A percentile compares a stretch with the other conserved stretches of the same genome.
phyloP scores from a whole-genome alignment of 2,888 invertebrate genomes.

The Disparrhopalites patrizii region DNA sequence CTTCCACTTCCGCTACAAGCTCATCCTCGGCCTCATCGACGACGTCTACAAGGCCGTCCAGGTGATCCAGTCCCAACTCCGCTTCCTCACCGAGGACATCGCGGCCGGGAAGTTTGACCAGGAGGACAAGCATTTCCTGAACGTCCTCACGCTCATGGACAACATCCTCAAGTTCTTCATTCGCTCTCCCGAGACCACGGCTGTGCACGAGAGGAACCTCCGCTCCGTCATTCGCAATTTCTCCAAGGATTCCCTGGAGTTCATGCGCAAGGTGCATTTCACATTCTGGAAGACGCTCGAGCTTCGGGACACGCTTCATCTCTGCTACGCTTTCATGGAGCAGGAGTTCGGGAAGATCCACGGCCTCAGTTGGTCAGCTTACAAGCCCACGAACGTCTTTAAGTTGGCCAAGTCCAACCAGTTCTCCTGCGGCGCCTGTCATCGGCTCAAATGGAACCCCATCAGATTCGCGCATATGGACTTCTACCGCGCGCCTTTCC shows the following conservation, averaged over 20 bases:
- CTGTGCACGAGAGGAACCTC: slow-evolving; percentile 2
- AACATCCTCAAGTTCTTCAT: neutral
- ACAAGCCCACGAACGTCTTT: neutral
- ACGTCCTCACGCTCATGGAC: neutral
- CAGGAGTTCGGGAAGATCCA: neutral
- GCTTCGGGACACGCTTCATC: slow-evolving; percentile 4
- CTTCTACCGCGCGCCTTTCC: neutral
- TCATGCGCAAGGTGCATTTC: neutral
- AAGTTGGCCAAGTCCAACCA: neutral
- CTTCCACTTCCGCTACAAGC: neutral
- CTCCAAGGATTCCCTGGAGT: neutral
- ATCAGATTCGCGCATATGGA: neutral
- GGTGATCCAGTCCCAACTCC: neutral
- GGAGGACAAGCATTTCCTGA: neutral
- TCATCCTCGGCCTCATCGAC: neutral
- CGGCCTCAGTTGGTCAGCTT: neutral
- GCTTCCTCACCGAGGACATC: slow-evolving; percentile 12
- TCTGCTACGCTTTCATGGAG: neutral
- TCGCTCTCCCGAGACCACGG: slow-evolving; percentile 7
- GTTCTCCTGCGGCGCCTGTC: neutral
- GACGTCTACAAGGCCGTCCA: neutral
- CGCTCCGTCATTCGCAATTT: neutral
- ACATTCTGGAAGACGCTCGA: neutral
- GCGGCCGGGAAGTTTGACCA: slow-evolving; percentile 3
- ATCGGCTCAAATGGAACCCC: neutral